Evolutionary conservation across 2,888 invertebrate genomes (phyloP).

Genomic region (Tenthredo notha): DNA sequence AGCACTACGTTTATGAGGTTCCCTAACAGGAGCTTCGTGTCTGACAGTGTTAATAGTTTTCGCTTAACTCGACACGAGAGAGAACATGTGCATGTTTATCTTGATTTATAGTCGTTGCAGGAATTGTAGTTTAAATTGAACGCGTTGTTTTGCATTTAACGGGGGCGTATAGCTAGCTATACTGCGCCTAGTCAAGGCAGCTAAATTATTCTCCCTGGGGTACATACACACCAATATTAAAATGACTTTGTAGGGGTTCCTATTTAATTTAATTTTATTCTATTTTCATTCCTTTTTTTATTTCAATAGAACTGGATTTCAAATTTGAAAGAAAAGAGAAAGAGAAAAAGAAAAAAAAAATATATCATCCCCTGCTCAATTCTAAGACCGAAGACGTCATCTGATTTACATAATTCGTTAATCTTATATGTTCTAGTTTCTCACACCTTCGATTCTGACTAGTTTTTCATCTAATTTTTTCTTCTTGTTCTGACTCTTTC

Average conservation of each 20-base stretch:
- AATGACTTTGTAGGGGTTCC: not conserved
- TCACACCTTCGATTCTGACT: slow-evolving; percentile 5
- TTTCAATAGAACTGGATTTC: not conserved
- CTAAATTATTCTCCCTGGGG: not conserved
- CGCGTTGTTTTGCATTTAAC: slow-evolving; percentile 74
- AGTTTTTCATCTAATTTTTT: not conserved
- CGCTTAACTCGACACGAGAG: slow-evolving; percentile 69
- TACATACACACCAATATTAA: slow-evolving; percentile 28
- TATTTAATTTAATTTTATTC: not conserved
- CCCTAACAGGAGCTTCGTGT: slow-evolving; percentile 45
- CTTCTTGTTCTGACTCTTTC: not conserved
- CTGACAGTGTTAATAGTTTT: slow-evolving; percentile 67
- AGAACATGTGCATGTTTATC: slow-evolving; percentile 77
- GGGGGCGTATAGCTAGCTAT: slow-evolving; percentile 69
- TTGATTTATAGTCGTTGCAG: slow-evolving; percentile 75
- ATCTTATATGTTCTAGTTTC: slow-evolving; percentile 17
- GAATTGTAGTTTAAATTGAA: slow-evolving; percentile 57
- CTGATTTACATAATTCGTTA: not conserved
- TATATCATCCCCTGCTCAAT: not conserved
- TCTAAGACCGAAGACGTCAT: not conserved
- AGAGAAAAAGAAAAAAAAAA: not conserved
- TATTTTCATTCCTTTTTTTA: not conserved
- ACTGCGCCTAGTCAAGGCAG: slow-evolving; percentile 53
- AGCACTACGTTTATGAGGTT: slow-evolving; percentile 54
- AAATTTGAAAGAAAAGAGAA: not conserved